Conservation (phyloP, 2,113 vertebrate species). For the Cyprinodon variegatus region DNA sequence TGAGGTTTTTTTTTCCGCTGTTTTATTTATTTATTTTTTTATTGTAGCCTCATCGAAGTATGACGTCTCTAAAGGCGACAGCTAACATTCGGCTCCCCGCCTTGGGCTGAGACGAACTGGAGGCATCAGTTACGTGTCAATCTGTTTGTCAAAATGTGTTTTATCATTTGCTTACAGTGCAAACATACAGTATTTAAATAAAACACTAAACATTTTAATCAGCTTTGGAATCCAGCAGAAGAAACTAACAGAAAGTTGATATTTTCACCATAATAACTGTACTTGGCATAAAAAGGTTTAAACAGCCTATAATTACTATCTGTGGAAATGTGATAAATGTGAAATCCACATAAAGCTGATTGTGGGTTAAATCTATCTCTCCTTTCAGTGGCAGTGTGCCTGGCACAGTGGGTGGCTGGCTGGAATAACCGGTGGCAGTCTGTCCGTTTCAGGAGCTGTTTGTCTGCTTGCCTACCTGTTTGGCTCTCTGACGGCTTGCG, state of each 20-base stretch:
- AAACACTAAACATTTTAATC: not conserved
- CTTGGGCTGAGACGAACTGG: not conserved
- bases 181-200: not conserved
- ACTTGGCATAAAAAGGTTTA: slow-evolving; percentile 28
- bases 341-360: slow-evolving; percentile 32
- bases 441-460: slow-evolving; percentile 13
- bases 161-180: not conserved
- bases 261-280: slow-evolving; percentile 27
- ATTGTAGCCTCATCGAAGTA: slow-evolving; percentile 35
- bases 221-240: slow-evolving; percentile 12
- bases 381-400: slow-evolving; percentile 49
- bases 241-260: slow-evolving; percentile 40
- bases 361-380: slow-evolving; percentile 48
- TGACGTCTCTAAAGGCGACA: slow-evolving; percentile 18
- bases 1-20: not conserved
- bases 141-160: not conserved
- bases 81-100: not conserved
- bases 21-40: not conserved
- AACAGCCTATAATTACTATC: slow-evolving; percentile 64
- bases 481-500: slow-evolving; percentile 6
- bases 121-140: not conserved
- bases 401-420: slow-evolving; percentile 57
- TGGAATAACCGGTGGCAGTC: slow-evolving; percentile 38
- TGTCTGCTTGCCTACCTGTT: slow-evolving; percentile 41
- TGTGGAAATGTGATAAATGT: slow-evolving; percentile 38